phyloP scores from a whole-genome alignment of 2,113 vertebrate species.

The Ammospiza nelsoni region DNA sequence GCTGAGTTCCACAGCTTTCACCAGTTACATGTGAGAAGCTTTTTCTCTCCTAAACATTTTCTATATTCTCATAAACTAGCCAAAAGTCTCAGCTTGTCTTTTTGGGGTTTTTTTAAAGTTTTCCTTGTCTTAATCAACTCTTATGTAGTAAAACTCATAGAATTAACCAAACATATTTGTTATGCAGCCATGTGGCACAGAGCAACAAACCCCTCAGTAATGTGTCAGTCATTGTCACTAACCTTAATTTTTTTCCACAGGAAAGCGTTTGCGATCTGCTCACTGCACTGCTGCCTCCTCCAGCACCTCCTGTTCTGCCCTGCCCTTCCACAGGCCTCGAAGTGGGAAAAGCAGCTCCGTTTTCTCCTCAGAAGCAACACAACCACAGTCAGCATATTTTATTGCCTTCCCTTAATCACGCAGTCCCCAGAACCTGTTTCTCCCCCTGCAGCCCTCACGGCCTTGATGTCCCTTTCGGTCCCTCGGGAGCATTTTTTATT shows the following conservation, averaged over 20 bases:
- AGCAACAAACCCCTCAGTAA: not conserved
- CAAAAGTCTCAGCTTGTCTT: not conserved
- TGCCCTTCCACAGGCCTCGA: fast-evolving
- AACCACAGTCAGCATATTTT: fast-evolving
- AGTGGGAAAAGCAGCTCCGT: fast-evolving
- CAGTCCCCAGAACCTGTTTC: not conserved
- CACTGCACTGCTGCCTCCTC: fast-evolving
- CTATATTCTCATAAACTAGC: not conserved
- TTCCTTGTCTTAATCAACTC: not conserved
- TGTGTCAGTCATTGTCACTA: not conserved
- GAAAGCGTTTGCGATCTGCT: fast-evolving
- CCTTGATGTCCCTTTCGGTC: fast-evolving
- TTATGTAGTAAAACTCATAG: fast-evolving
- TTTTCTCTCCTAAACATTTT: not conserved
- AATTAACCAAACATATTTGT: not conserved
- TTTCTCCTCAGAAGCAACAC: not conserved
- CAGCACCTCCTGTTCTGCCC: fast-evolving
- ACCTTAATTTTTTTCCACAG: not conserved
- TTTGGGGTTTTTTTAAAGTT: not conserved
- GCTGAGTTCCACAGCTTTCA: not conserved
- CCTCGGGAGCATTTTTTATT: not conserved
- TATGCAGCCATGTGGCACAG: fast-evolving
- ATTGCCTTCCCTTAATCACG: not conserved
- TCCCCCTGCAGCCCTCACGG: fast-evolving
- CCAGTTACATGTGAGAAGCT: not conserved